These are phyloP conservation scores for Criorhina ranunculi DNA, from an alignment of 2,888 invertebrate genomes.

Conservation along the genomic window DNA sequence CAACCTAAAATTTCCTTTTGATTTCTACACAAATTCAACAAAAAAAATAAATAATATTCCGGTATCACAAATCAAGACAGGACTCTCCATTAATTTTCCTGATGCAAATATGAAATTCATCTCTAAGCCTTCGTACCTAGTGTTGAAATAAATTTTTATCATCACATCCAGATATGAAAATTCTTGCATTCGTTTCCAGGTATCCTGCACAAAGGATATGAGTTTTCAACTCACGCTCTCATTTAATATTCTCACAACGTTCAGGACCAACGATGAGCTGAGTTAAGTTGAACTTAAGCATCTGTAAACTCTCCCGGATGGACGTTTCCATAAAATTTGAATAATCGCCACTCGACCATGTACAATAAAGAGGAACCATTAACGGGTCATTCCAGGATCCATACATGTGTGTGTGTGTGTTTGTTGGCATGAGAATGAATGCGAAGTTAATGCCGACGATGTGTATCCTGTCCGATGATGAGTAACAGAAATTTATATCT, in stretches of 20 bases:
- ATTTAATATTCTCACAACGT: constrained; percentile 69
- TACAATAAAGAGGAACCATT: constrained; percentile 69
- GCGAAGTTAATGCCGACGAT: constrained; percentile 59
- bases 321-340: constrained; percentile 76
- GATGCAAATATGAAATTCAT: constrained; percentile 5
- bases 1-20: no score
- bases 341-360: constrained; percentile 75
- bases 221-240: constrained; percentile 51
- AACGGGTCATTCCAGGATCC: constrained; percentile 41
- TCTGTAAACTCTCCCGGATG: constrained; percentile 73
- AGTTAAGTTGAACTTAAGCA: constrained; percentile 75
- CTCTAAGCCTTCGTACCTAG: neutral
- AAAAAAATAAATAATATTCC: neutral
- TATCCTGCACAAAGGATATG: constrained; percentile 55
- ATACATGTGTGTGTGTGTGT: constrained; percentile 1
- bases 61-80: neutral
- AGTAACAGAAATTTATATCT: constrained; percentile 66
- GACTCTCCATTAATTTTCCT: neutral
- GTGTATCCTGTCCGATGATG: constrained; percentile 71
- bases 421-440: constrained; percentile 35
- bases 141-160: neutral
- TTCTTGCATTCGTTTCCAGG: neutral
- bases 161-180: constrained; percentile 15
- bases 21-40: neutral
- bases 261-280: constrained; percentile 56